A percentile compares a stretch with the other conserved stretches of the same genome.
Conservation (phyloP, 2,113 vertebrate species). For the Triplophysa dalaica region DNA sequence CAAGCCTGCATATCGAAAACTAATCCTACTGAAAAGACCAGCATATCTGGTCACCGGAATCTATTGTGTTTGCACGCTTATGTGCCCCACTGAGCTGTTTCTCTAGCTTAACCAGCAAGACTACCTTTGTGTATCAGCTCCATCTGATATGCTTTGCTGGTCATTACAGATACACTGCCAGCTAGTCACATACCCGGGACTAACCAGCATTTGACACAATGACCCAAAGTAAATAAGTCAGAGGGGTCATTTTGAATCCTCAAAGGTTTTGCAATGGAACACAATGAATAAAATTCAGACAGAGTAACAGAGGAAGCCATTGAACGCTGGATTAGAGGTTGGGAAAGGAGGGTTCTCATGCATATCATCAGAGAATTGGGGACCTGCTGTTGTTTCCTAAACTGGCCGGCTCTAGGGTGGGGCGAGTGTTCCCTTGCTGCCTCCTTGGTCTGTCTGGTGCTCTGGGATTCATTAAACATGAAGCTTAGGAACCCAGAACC, state of each 20-base stretch:
- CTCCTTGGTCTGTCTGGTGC: conserved; percentile 39
- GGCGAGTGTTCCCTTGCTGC: conserved; percentile 49
- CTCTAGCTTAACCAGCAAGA: too few relatives aligned
- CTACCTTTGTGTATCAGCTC: too few relatives aligned
- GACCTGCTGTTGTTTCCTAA: conserved; percentile 49
- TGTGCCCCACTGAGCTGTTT: too few relatives aligned
- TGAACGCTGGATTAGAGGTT: not conserved
- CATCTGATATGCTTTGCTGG: too few relatives aligned
- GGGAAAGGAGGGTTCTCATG: conserved; percentile 4
- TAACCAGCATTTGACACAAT: not conserved
- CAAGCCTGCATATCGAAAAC: not conserved
- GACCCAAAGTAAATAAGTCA: not conserved
- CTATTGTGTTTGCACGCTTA: not conserved
- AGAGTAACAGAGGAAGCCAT: conserved; percentile 31
- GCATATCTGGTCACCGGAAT: not conserved
- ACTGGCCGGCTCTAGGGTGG: conserved; percentile 50
- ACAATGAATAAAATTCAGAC: not conserved
- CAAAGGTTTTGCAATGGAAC: not conserved
- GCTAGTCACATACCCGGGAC: too few relatives aligned
- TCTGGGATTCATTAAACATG: conserved; percentile 66
- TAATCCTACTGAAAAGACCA: not conserved
- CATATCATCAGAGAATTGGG: conserved; percentile 35
- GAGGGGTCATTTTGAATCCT: too few relatives aligned
- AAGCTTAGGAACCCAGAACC: conserved; percentile 52
- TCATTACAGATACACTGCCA: too few relatives aligned